A percentile compares a stretch with the other conserved stretches of the same genome.
Evolutionary conservation across 2,888 invertebrate genomes (phyloP).

Genomic region (Subacronicta megacephala): DNA sequence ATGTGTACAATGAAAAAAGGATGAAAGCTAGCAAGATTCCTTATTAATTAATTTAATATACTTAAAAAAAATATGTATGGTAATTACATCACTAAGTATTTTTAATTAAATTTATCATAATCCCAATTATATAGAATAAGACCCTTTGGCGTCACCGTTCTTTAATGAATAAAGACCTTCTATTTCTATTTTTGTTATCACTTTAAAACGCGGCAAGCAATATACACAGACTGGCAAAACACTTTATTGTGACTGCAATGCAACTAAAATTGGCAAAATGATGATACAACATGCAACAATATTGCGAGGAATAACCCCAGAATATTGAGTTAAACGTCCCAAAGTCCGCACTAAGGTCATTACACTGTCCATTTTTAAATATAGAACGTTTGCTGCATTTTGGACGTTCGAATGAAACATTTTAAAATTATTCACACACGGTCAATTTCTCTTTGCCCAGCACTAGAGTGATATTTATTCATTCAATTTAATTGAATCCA

Average conservation of each 20-base stretch:
- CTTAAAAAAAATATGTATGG: too few species aligned
- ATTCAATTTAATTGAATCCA: slow-evolving; percentile 43
- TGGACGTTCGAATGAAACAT: slow-evolving; percentile 26
- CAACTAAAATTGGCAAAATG: background rate
- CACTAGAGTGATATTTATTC: slow-evolving; percentile 44
- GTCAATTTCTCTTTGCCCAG: slow-evolving; percentile 32
- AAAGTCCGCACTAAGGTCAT: slow-evolving; percentile 9
- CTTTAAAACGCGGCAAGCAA: too few species aligned
- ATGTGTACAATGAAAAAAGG: too few species aligned
- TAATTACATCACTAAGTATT: too few species aligned
- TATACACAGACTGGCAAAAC: background rate
- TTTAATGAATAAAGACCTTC: too few species aligned
- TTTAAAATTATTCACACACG: slow-evolving; percentile 30
- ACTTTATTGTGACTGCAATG: slow-evolving; percentile 10
- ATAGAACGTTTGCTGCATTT: slow-evolving; percentile 23
- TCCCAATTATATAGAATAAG: too few species aligned
- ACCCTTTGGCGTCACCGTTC: too few species aligned
- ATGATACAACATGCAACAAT: background rate
- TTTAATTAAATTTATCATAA: too few species aligned
- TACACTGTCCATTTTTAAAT: slow-evolving; percentile 29
- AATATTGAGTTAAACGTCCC: slow-evolving; percentile 10
- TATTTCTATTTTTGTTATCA: too few species aligned
- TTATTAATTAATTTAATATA: too few species aligned
- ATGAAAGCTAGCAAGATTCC: too few species aligned
- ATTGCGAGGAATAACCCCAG: slow-evolving; percentile 2